A percentile compares a stretch with the other conserved stretches of the same genome.
phyloP scores from a whole-genome alignment of 2,113 vertebrate genomes.

The Ceratotherium simum region DNA sequence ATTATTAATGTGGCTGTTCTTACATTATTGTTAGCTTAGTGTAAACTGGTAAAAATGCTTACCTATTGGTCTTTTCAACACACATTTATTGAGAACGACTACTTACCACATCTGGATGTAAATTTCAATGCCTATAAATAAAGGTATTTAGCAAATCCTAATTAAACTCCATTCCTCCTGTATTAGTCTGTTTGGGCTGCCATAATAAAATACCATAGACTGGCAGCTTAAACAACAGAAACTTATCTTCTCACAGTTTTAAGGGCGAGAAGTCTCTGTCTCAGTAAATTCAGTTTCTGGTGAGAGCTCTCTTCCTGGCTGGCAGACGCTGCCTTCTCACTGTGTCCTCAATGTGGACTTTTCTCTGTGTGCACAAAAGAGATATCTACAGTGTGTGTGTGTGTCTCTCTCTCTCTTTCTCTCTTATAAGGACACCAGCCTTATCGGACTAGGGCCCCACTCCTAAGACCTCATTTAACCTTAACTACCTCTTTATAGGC shows the following conservation, averaged over 20 bases:
- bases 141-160: neutral
- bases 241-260: neutral
- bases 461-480: neutral
- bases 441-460: neutral
- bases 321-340: neutral
- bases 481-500: neutral
- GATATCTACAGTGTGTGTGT: neutral
- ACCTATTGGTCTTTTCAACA: neutral
- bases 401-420: neutral
- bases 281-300: neutral
- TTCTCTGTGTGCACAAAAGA: neutral
- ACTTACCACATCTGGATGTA: neutral
- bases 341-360: neutral
- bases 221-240: neutral
- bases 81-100: slow-evolving; percentile 5
- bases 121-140: neutral
- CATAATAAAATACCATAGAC: neutral
- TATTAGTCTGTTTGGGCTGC: neutral
- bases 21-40: neutral
- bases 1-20: neutral
- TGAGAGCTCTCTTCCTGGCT: neutral
- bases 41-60: neutral
- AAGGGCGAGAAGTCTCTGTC: neutral
- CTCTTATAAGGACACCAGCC: neutral
- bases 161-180: neutral